Base-by-base conservation (phyloP, 2,113 vertebrate genomes). In the Polypterus bichir region DNA sequence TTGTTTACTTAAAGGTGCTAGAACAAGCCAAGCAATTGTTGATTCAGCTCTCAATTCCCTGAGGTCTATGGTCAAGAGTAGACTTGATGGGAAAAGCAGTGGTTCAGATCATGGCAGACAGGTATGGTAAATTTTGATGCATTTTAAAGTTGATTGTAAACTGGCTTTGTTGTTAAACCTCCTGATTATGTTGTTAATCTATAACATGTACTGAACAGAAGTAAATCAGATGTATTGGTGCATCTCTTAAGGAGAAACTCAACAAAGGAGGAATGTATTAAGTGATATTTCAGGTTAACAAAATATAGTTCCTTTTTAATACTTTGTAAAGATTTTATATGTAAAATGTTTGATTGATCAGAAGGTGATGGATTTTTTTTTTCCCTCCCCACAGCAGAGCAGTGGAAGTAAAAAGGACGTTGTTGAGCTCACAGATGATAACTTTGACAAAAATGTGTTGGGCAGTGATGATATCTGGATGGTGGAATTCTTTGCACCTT, bases 401-500 rank as follows among this genome's bases (percentile, higher is more conserved):
- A 68, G 78, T 54, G 84, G 88, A 9, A 72, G 77, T 61, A 93
- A 91, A 74, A 83, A 92, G 62, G 92, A 95, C 3, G 89, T 97
- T 55, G 79, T 93, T 11, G 92, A 97, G 67, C 85, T 99, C 70
- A 97, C 91, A 0, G 94, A 98, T 1, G 92, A 93, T 80, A 97
- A 73, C 82, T 99, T 99, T 62, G 89, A 97, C 70, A 81, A 82
- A 70, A 73, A 84, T 3, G 89, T 99, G 64, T 70, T 94, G 53
- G 79, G 84, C 3, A 75, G 93, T 3, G 84, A 88, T 0, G 89
- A 90, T 0, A 79, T 94, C 47, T 99, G 96, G 96, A 48, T 99
- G 86, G 95, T 99, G 67, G 96, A 98, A 71, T 99, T 99, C 58
- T 97, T 93, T 45, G 95, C 96, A 46, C 96, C 96, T 0, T 99